Evolutionary conservation across 2,113 vertebrate species (phyloP).

Genomic region (Loxodonta africana): DNA sequence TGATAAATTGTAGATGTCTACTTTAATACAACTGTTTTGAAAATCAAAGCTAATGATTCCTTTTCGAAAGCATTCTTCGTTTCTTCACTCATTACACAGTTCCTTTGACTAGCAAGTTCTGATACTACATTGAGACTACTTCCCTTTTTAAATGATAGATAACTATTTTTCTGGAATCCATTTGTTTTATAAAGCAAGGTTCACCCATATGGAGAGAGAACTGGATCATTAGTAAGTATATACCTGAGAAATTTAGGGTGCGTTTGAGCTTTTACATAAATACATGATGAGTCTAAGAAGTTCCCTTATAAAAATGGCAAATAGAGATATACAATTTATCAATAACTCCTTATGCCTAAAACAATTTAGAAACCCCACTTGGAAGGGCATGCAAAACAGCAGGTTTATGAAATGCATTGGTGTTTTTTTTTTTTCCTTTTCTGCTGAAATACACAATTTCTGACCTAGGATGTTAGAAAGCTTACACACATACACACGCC

Average conservation of each 20-base stretch:
- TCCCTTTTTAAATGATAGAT: conserved; percentile 62
- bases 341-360: not conserved
- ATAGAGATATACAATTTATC: not conserved
- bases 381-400: not conserved
- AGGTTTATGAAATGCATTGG: not conserved
- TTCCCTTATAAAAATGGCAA: conserved; percentile 84
- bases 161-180: conserved; percentile 63
- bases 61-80: conserved; percentile 69
- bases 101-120: conserved; percentile 71
- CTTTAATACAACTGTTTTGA: conserved; percentile 70
- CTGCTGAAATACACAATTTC: conserved; percentile 50
- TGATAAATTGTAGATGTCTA: conserved; percentile 69
- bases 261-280: conserved; percentile 61
- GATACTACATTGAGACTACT: conserved; percentile 47
- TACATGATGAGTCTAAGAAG: conserved; percentile 72
- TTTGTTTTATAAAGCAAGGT: conserved; percentile 61
- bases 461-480: not conserved
- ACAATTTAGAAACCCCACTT: not conserved
- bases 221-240: conserved; percentile 52
- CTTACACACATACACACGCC: not conserved
- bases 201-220: conserved; percentile 40
- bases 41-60: conserved; percentile 68
- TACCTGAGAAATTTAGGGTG: conserved; percentile 40
- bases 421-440: not conserved
- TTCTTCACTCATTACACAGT: conserved; percentile 43